A percentile compares a stretch with the other conserved stretches of the same genome.
Conservation (phyloP, 2,888 invertebrate species). For the Eristalis tenax region DNA sequence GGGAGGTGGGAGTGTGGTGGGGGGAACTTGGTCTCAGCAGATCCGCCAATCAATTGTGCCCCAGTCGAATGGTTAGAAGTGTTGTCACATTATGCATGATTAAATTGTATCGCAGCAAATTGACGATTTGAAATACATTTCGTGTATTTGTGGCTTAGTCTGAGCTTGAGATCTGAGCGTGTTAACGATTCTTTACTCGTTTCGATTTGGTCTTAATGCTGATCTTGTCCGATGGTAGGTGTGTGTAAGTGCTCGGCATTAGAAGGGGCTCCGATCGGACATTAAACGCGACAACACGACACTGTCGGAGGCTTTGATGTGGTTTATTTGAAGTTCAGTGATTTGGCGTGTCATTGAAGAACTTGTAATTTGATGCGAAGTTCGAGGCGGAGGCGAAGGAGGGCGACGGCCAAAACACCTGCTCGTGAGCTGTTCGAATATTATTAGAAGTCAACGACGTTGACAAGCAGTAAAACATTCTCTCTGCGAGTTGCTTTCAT, state of each 20-base stretch:
- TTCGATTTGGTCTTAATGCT: not conserved
- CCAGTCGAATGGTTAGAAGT: constrained; percentile 21
- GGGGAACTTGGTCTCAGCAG: not conserved
- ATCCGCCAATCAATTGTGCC: constrained; percentile 20
- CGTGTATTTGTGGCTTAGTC: not conserved
- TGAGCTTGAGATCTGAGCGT: not conserved
- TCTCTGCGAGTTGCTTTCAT: not conserved
- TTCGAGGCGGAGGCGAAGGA: too few relatives aligned
- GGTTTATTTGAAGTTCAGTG: not conserved
- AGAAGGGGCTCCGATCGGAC: too few relatives aligned
- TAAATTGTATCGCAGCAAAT: constrained; percentile 11
- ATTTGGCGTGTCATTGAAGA: not conserved
- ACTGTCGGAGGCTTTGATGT: not conserved
- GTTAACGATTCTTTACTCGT: not conserved
- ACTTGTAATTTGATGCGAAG: not conserved
- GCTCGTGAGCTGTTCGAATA: not conserved
- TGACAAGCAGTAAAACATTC: not conserved
- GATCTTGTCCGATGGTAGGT: not conserved
- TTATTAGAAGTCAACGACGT: not conserved
- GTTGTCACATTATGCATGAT: constrained; percentile 42
- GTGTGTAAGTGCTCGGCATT: not conserved
- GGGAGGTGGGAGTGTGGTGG: not conserved
- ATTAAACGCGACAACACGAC: not conserved
- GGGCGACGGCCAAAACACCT: not conserved
- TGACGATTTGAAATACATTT: not conserved